Evolutionary conservation across 2,113 vertebrate genomes (phyloP).

Genomic region (Apteryx mantelli): DNA sequence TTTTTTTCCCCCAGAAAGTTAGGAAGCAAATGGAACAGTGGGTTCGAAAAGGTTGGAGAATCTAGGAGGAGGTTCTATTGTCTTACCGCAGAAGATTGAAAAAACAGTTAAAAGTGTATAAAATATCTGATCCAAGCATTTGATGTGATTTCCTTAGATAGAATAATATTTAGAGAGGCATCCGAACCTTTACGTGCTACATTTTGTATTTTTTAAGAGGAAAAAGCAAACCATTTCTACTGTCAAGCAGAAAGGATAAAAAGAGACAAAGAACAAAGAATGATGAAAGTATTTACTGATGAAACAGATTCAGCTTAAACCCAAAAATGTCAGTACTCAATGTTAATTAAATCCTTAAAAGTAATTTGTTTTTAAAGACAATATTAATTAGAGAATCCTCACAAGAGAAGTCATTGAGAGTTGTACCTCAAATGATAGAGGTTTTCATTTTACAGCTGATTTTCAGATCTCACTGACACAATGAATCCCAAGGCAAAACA

Average conservation of each 20-base stretch:
- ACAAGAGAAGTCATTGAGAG: background rate
- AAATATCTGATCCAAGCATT: background rate
- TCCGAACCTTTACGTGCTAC: background rate
- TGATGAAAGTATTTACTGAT: slow-evolving; percentile 49
- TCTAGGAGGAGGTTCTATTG: background rate
- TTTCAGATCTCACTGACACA: background rate
- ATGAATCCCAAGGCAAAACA: background rate
- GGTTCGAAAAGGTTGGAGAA: background rate
- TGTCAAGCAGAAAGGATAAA: background rate
- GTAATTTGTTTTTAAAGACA: slow-evolving; percentile 38
- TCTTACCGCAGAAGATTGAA: background rate
- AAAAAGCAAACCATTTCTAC: background rate
- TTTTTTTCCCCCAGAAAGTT: background rate
- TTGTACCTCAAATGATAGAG: background rate
- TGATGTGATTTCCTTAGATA: background rate
- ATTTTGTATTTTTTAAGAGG: background rate
- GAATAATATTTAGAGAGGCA: background rate
- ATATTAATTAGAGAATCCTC: slow-evolving; percentile 5
- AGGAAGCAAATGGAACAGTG: background rate
- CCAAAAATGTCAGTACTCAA: slow-evolving; percentile 33
- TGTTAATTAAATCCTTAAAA: slow-evolving; percentile 56
- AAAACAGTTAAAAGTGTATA: background rate
- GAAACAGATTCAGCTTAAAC: slow-evolving; percentile 6
- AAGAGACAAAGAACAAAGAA: slow-evolving; percentile 1
- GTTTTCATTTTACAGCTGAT: background rate